phyloP scores from a whole-genome alignment of 37 sponge, comb jelly and placozoan genomes.

The Oscarella lobularis region DNA sequence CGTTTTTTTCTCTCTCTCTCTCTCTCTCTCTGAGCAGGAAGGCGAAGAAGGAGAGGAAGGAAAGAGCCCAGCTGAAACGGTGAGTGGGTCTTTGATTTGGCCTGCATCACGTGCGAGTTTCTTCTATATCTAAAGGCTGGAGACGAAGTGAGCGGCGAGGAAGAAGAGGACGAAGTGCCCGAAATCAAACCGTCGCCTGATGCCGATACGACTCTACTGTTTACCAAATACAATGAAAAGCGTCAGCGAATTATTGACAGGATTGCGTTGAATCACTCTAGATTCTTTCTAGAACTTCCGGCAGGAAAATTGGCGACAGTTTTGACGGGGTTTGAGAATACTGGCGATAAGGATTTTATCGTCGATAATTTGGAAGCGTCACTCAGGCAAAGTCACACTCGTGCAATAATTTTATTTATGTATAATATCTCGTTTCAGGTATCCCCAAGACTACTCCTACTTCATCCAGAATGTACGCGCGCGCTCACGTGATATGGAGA shows the following conservation, averaged over 20 bases:
- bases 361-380: slow-evolving; percentile 18
- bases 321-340: slow-evolving; percentile 22
- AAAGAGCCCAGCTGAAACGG: neutral
- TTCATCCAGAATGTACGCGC: slow-evolving; percentile 83
- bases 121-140: neutral
- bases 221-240: slow-evolving; percentile 25
- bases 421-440: slow-evolving; percentile 18
- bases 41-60: neutral
- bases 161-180: slow-evolving; percentile 61
- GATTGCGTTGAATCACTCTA: neutral
- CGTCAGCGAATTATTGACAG: neutral
- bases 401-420: neutral
- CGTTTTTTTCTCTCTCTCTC: too few species aligned
- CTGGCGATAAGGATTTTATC: slow-evolving; percentile 9
- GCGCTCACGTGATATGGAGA: neutral
- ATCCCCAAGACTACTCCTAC: slow-evolving; percentile 88
- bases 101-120: neutral
- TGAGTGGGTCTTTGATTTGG: neutral
- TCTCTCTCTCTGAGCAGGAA: neutral
- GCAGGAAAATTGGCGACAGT: slow-evolving; percentile 8
- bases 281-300: slow-evolving; percentile 11
- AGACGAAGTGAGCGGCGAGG: slow-evolving; percentile 12
- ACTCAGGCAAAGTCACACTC: slow-evolving; percentile 1
- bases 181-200: slow-evolving; percentile 63
- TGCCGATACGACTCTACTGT: slow-evolving; percentile 38